Evolutionary conservation across 2,113 vertebrate genomes (phyloP).

Genomic region (Ochotona princeps): DNA sequence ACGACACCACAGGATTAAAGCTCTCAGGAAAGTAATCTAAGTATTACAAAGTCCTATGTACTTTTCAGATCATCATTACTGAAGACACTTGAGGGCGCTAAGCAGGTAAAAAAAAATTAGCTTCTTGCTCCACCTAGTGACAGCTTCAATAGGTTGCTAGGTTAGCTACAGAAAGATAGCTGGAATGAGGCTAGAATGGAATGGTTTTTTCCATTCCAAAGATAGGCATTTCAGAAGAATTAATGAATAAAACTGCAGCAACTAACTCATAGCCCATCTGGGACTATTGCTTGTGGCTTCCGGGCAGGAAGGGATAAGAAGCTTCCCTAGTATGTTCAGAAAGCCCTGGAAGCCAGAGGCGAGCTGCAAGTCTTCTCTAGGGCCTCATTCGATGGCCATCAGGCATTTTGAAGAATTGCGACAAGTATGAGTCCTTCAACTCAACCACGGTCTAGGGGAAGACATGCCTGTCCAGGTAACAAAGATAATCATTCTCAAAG

Average conservation of each 20-base stretch:
- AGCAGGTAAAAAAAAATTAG: neutral
- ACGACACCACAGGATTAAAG: neutral
- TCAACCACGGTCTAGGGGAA: neutral
- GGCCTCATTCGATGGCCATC: neutral
- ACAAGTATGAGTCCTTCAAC: neutral
- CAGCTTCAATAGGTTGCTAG: neutral
- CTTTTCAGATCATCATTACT: neutral
- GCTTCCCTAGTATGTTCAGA: too few relatives aligned
- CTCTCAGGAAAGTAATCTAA: neutral
- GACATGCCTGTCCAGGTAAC: neutral
- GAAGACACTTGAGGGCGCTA: neutral
- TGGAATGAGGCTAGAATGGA: neutral
- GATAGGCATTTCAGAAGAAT: neutral
- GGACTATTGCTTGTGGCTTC: neutral
- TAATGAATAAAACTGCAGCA: neutral
- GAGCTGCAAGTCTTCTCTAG: neutral
- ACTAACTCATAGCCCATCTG: neutral
- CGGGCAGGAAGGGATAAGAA: neutral
- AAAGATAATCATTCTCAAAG: neutral
- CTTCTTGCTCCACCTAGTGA: slow-evolving; percentile 42
- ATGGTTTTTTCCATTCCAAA: neutral
- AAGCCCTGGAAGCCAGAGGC: neutral
- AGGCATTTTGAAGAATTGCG: neutral
- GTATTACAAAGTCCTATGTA: neutral
- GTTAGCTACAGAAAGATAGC: neutral